Conservation (phyloP, 2,113 vertebrate species). For the Corvus moneduloides region DNA sequence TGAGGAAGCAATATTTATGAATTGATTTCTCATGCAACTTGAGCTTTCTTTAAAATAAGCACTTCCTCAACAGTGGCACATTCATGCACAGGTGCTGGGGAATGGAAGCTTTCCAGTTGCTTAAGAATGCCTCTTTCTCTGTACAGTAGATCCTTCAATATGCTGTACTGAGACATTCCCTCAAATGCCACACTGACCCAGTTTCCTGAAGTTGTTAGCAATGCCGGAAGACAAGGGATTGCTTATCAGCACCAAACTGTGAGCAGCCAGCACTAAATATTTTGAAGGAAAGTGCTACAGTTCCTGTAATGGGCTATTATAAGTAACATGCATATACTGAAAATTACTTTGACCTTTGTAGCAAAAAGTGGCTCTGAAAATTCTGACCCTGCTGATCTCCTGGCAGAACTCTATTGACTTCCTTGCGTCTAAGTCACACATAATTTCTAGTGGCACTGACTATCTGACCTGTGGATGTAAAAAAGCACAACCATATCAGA, state of each 20-base stretch:
- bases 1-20: conserved; percentile 27
- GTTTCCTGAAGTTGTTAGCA: conserved; percentile 22
- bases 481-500: neutral
- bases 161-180: neutral
- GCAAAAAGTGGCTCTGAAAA: neutral
- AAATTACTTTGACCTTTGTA: neutral
- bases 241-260: neutral
- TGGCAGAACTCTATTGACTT: neutral
- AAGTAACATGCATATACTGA: neutral
- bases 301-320: neutral
- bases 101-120: neutral
- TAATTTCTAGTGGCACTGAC: neutral
- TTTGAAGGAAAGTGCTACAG: neutral
- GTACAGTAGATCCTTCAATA: neutral
- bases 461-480: neutral
- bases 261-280: neutral
- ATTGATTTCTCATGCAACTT: neutral
- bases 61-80: neutral
- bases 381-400: neutral
- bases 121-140: neutral
- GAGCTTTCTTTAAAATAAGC: neutral
- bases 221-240: neutral
- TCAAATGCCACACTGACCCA: conserved; percentile 47
- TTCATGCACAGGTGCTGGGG: neutral
- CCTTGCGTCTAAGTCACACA: neutral